Percentiles rank a stretch among this genome's conserved stretches.
phyloP scores from a whole-genome alignment of 2,113 vertebrate genomes.

The Thermophis baileyi region DNA sequence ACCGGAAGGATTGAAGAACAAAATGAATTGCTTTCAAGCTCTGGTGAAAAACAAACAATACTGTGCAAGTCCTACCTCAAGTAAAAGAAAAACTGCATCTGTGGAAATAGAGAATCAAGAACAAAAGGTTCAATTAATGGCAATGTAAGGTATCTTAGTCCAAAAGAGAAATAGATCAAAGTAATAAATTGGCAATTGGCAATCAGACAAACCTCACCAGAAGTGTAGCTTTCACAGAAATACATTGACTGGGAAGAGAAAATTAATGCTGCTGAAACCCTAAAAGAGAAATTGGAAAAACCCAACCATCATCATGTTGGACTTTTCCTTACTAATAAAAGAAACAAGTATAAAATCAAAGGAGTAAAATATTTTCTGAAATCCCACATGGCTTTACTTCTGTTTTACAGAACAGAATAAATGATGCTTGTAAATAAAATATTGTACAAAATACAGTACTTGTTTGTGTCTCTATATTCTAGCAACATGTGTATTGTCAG shows the following conservation, averaged over 20 bases:
- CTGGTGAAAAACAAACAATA: conserved; percentile 61
- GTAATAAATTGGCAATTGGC: conserved; percentile 63
- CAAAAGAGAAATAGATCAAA: conserved; percentile 63
- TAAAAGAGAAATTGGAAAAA: conserved; percentile 61
- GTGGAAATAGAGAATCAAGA: conserved; percentile 62
- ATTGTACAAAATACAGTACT: background rate
- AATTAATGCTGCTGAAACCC: conserved; percentile 41
- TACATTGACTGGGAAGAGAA: conserved; percentile 71
- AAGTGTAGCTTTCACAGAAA: conserved; percentile 75
- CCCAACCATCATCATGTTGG: conserved; percentile 62
- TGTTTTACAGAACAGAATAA: background rate
- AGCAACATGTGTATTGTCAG: background rate
- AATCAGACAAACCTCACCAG: conserved; percentile 66
- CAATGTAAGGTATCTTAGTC: conserved; percentile 58
- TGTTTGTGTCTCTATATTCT: background rate
- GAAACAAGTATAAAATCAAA: conserved; percentile 60
- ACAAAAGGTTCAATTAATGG: conserved; percentile 58
- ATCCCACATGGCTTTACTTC: background rate
- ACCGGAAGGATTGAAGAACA: conserved; percentile 68
- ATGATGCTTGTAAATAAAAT: background rate
- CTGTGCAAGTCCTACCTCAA: conserved; percentile 73
- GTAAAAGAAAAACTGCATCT: conserved; percentile 80
- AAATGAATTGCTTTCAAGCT: conserved; percentile 70
- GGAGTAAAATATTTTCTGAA: conserved; percentile 46
- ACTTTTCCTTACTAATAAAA: conserved; percentile 50